These are phyloP conservation scores for Aricia agestis DNA, from an alignment of 1,140 invertebrate species.

Conservation along the genomic window DNA sequence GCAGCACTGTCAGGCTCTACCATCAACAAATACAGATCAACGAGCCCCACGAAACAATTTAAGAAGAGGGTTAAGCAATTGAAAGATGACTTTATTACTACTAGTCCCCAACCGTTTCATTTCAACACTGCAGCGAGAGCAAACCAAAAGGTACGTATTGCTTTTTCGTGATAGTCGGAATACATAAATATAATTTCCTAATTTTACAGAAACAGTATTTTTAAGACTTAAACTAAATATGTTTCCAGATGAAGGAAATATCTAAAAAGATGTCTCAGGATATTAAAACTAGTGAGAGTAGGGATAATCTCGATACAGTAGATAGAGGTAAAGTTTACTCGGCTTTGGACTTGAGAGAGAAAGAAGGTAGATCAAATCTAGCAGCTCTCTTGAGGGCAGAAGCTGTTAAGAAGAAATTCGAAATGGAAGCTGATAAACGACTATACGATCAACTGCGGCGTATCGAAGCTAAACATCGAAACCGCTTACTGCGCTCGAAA, in stretches of 20 bases:
- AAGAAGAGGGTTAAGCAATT: slow-evolving; percentile 38
- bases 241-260: slow-evolving; percentile 59
- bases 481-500: slow-evolving; percentile 78
- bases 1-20: slow-evolving; percentile 53
- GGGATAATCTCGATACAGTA: slow-evolving; percentile 28
- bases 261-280: slow-evolving; percentile 62
- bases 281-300: slow-evolving; percentile 49
- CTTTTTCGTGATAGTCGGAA: too few relatives aligned
- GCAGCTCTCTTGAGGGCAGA: slow-evolving; percentile 83
- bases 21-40: slow-evolving; percentile 42
- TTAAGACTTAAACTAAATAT: neutral
- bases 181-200: neutral
- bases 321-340: slow-evolving; percentile 48
- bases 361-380: slow-evolving; percentile 80
- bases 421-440: slow-evolving; percentile 78
- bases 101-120: slow-evolving; percentile 73
- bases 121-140: slow-evolving; percentile 70
- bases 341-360: slow-evolving; percentile 54
- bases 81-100: slow-evolving; percentile 73
- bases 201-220: neutral
- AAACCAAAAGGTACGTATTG: slow-evolving; percentile 50
- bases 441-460: slow-evolving; percentile 78
- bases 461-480: slow-evolving; percentile 76
- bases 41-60: slow-evolving; percentile 47
- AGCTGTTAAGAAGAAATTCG: slow-evolving; percentile 80